Conservation (phyloP, 2,888 invertebrate genomes). For the Apamea epomidion region DNA sequence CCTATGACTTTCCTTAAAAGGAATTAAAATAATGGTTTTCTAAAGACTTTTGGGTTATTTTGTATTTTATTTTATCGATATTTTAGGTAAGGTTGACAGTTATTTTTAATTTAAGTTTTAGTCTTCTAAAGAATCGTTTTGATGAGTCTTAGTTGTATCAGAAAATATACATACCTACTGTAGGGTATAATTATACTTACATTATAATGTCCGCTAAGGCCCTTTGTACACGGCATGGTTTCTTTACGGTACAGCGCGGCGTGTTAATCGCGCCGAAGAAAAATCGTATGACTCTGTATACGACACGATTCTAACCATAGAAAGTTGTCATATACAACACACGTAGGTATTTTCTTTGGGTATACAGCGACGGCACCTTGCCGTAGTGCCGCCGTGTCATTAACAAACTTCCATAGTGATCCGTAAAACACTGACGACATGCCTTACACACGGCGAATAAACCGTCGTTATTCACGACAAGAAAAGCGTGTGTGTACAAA, state of each 20-base stretch:
- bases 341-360: too few species aligned
- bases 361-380: too few species aligned
- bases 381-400: neutral
- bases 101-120: conserved; percentile 27
- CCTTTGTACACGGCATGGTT: neutral
- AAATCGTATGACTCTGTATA: neutral
- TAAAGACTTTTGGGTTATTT: conserved; percentile 34
- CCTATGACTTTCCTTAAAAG: conserved; percentile 24
- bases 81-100: conserved; percentile 14
- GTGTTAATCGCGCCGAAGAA: neutral
- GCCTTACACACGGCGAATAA: too few species aligned
- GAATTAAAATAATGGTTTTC: conserved; percentile 44
- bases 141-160: conserved; percentile 17
- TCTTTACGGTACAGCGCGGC: neutral
- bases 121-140: conserved; percentile 11
- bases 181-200: neutral
- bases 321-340: too few species aligned
- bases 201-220: neutral
- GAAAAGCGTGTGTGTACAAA: neutral
- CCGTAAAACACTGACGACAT: neutral
- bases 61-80: conserved; percentile 13
- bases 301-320: neutral
- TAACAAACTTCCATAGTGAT: neutral
- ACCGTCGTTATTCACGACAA: too few species aligned
- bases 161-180: conserved; percentile 20